Base-by-base conservation (phyloP, 2,888 invertebrate species). In the Bombylius discolor region DNA sequence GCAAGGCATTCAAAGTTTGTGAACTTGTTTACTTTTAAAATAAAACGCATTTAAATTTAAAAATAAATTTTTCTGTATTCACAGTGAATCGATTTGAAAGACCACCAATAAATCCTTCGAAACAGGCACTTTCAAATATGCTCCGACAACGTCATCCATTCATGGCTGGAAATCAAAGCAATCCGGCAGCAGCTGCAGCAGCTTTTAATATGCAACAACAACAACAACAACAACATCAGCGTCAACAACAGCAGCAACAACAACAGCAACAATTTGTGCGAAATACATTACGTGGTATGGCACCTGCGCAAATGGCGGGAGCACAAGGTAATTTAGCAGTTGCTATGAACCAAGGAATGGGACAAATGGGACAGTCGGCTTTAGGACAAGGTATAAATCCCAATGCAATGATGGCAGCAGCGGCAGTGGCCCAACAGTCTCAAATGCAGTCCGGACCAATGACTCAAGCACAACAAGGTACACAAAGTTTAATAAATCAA, bases 81-180 rank as follows among this genome's bases (percentile, higher is more conserved):
- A 23, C 39, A 72, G 73, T 73, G 62, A 75, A 72, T 60, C 72
- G 75, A 4, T 74, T 74, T 55, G 74, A 74, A 62, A 68, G 74
- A n/a, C 75, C 70, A 1, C 69, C 68, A 33, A 59, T 86, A 63
- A 85, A 85, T 68, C 86, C 85, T 63, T 86, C 87, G 6, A 92
- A 93, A 67, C 89, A 89, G 68, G 92, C 92, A 0, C 76, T 93
- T 46, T 87, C 88, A 52, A 85, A 89, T 66, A 89, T 93, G 89
- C 74, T 93, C 54, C 79, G 89, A 0, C 82, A 85, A 65, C 79
- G 92, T 6, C 79, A 87, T 61, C 89, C 89, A 0, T 58, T 63
- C 8, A 61, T 63, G 52, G 61, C 64, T 44, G 72, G 76, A 3
- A 78, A 75, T 61, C 71, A 71, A 58, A 66, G 61, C 33, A 65